Conservation (phyloP, 2,888 invertebrate species). For the Pachymerium ferrugineum region DNA sequence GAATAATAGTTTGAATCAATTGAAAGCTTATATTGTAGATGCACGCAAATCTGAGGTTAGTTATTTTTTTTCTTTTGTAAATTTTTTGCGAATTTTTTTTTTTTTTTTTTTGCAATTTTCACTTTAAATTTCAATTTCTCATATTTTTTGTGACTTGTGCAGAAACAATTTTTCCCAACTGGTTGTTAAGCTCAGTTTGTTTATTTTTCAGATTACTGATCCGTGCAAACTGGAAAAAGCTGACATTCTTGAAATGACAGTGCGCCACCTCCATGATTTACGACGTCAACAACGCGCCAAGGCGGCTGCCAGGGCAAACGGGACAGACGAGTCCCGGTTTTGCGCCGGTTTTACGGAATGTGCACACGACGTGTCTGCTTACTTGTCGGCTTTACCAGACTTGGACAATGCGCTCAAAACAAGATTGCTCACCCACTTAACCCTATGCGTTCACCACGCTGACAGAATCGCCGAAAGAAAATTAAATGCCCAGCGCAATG, state of each 20-base stretch:
- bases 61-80: not conserved
- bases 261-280: conserved; percentile 75
- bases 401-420: conserved; percentile 79
- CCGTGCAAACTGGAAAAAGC: conserved; percentile 49
- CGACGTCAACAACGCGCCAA: conserved; percentile 57
- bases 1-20: conserved; percentile 81
- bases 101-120: not conserved
- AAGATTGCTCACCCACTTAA: conserved; percentile 80
- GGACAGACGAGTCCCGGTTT: conserved; percentile 62
- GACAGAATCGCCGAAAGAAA: conserved; percentile 48
- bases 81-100: not conserved
- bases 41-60: conserved; percentile 49
- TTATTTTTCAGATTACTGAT: conserved; percentile 20
- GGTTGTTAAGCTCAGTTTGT: no score
- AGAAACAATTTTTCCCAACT: no score
- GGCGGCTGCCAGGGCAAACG: conserved; percentile 53
- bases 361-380: conserved; percentile 79
- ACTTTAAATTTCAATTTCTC: not conserved
- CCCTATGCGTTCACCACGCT: conserved; percentile 76
- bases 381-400: conserved; percentile 74
- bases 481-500: not conserved
- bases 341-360: conserved; percentile 81
- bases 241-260: conserved; percentile 78
- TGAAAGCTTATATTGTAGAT: conserved; percentile 81
- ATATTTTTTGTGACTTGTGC: no score